Base-by-base conservation (phyloP, 2,113 vertebrate genomes). In the Rattus norvegicus region DNA sequence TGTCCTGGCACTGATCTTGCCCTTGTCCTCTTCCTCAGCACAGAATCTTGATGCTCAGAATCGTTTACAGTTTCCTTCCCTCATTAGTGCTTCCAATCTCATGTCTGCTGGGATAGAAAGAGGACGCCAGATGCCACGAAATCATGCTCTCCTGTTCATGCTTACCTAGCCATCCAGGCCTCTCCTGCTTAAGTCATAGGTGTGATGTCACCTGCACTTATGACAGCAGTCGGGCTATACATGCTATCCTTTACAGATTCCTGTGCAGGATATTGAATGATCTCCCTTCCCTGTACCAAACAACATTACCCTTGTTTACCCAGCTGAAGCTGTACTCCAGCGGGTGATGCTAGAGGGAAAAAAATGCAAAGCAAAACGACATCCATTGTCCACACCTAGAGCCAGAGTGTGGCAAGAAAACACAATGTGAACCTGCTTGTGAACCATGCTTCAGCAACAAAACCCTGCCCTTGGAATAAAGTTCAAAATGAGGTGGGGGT, bases 261-360 rank as follows among this genome's bases (percentile, higher is more conserved):
- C 19, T 59, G 8, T 16, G 5, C 11, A 19, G 28, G 20, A 39
- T 70, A 59, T 22, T 30, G 76, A 70, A 79, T 47, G 84, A 43
- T 43, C 39, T 67, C 63, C 26, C 43, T 16, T 93, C 43, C 59
- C 8, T 7, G 1, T 36, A 56, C 26, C 88, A 91, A 96, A 84
- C 59, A 90, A 76, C 87, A 61, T 63, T 79, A 65, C n/a, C 77
- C 39, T 70, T 96, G 69, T 94, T 96, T 92, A 93, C 52, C 59
- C 70, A 81, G n/a, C 61, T 70, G 56, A 1, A 88, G 63, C n/a
- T 81, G 36, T n/a, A 17, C 70, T 85, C 47, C 65, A 93, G 59
- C 56, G 65, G 43, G 73, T 88, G 49, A 52, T 84, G 81, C 90
- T 12, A 56, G 65, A 94, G 63, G 17, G 73, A 88, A 91, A 95